Base-by-base conservation (phyloP, 1,140 invertebrate genomes). In the Muscidifurax raptorellus region DNA sequence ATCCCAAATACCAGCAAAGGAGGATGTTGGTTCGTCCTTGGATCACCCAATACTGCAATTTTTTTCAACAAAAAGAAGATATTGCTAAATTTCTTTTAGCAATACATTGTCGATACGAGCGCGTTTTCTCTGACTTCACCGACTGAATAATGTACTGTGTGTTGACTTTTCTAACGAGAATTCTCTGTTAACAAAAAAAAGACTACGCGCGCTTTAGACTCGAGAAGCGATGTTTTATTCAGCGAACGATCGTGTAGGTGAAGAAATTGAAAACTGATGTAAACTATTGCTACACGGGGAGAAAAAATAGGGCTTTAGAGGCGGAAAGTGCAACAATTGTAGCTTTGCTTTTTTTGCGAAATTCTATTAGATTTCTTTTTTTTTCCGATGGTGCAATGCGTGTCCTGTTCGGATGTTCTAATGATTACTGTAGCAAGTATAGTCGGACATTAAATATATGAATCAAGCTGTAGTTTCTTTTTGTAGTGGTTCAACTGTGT, bases 21-120 rank as follows among this genome's bases (percentile, higher is more conserved):
- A 0, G 99, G 99, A 93, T 99, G 99, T 92, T 99, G 99, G 92
- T 99, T 99, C 13, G 97, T 98, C 86, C 99, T 94, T 3, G 98
- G 97, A 94, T 99, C 98, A 13, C 99, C 99, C 18, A 99, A 93
- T 85, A 99, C 99, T 99, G 89, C 74, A 89, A 86, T 85, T 83
- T 75, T n/a, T n/a, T n/a, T n/a, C n/a, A n/a, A n/a, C 71, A 85
- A 67, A 47, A 87, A 78, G 85, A n/a, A 59, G 6, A 6, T 4
- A 59, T 59, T 3, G 40, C 40, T 44, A 1, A 9, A 44, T 44
- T 44, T 13, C 1, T 44, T 44, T 4, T 47, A 18, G 44, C 0
- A 5, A 22, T 0, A 72, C 28, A 71, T 71, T 32, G 28, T 72
- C 27, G 67, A n/a, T 7, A 28, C 25, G 71, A 40, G 72, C 9